phyloP scores from a whole-genome alignment of 2,888 invertebrate species.

The Tetranychus piercei region DNA sequence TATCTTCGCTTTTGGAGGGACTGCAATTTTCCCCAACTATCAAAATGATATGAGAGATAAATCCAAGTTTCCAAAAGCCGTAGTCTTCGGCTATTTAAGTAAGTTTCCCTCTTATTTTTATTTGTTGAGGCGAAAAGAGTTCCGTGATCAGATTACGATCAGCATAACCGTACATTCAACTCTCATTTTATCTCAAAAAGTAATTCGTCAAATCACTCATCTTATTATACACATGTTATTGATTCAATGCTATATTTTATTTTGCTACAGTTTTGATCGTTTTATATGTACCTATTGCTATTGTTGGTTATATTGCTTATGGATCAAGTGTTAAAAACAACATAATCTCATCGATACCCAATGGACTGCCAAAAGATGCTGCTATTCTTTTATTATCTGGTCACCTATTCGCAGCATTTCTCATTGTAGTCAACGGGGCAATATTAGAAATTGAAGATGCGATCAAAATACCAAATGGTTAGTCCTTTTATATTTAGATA shows the following conservation, averaged over 20 bases:
- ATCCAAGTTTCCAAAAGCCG: slow-evolving; percentile 49
- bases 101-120: slow-evolving; percentile 28
- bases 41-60: slow-evolving; percentile 77
- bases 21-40: slow-evolving; percentile 59
- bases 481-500: slow-evolving; percentile 28
- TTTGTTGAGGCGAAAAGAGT: not conserved
- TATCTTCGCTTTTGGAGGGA: slow-evolving; percentile 52
- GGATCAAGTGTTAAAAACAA: slow-evolving; percentile 51
- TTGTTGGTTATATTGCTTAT: slow-evolving; percentile 45
- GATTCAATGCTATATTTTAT: not conserved
- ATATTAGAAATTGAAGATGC: slow-evolving; percentile 61
- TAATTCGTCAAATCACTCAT: too few relatives aligned
- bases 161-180: not conserved
- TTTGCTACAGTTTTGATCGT: slow-evolving; percentile 36
- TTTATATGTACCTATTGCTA: slow-evolving; percentile 49
- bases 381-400: slow-evolving; percentile 46
- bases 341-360: slow-evolving; percentile 47
- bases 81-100: slow-evolving; percentile 50
- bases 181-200: too few relatives aligned
- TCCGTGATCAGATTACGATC: not conserved
- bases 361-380: slow-evolving; percentile 40
- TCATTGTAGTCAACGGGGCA: slow-evolving; percentile 51
- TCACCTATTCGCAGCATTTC: slow-evolving; percentile 47
- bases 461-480: slow-evolving; percentile 52
- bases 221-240: too few relatives aligned